These are phyloP conservation scores for Tortrix viridana DNA, from an alignment of 2,888 invertebrate genomes.

Conservation along the genomic window DNA sequence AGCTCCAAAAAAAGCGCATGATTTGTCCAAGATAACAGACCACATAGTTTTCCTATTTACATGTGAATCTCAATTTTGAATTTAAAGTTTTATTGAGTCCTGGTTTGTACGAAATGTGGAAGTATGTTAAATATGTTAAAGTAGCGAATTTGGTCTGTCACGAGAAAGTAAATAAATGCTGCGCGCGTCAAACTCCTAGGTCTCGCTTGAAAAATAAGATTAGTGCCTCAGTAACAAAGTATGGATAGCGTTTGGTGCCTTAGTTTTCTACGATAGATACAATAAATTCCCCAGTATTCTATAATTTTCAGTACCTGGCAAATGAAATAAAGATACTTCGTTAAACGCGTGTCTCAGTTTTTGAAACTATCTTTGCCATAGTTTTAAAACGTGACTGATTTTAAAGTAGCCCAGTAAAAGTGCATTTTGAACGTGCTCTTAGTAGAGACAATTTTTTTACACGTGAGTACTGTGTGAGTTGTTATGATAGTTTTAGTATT, in stretches of 20 bases:
- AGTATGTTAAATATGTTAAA: slow-evolving; percentile 1
- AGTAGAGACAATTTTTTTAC: slow-evolving; percentile 24
- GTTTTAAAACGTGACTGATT: slow-evolving; percentile 26
- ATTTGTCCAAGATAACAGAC: not conserved
- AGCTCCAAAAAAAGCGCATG: too few species aligned
- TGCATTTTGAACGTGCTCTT: slow-evolving; percentile 13
- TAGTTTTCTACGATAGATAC: slow-evolving; percentile 1
- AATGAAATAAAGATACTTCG: slow-evolving; percentile 8
- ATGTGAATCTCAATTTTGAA: slow-evolving; percentile 19
- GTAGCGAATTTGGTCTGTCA: slow-evolving; percentile 11
- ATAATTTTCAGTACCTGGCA: slow-evolving; percentile 30
- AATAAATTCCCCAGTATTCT: slow-evolving; percentile 21
- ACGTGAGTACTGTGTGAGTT: slow-evolving; percentile 42
- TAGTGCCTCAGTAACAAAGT: not conserved
- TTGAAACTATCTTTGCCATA: slow-evolving; percentile 5
- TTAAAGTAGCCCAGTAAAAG: slow-evolving; percentile 20
- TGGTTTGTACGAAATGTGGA: slow-evolving; percentile 14
- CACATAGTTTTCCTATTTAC: not conserved
- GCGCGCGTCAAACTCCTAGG: not conserved
- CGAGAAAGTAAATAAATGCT: not conserved
- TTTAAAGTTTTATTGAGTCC: not conserved
- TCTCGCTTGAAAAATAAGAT: not conserved
- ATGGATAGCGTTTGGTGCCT: not conserved
- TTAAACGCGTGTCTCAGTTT: slow-evolving; percentile 5
- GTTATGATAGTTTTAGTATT: slow-evolving; percentile 60